phyloP scores from a whole-genome alignment of 2,888 invertebrate species.

The Drymonia ruficornis region DNA sequence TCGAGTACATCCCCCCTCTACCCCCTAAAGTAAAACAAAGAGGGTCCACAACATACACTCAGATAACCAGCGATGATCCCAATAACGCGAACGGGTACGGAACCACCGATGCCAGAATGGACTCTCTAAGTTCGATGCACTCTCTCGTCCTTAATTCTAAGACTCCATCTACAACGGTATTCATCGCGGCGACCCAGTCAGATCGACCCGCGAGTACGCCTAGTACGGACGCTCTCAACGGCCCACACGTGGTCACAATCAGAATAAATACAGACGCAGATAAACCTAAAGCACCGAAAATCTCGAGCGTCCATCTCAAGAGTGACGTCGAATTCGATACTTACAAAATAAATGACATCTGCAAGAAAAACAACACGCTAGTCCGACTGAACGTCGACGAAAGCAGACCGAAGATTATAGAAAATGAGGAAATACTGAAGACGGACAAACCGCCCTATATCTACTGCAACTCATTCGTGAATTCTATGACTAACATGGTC shows the following conservation, averaged over 20 bases:
- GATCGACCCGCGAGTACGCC: conserved; percentile 76
- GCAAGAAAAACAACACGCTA: conserved; percentile 81
- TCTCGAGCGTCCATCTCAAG: conserved; percentile 79
- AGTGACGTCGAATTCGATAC: conserved; percentile 75
- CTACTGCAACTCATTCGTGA: conserved; percentile 86
- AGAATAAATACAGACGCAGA: conserved; percentile 87
- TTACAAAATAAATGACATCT: conserved; percentile 67
- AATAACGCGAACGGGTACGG: conserved; percentile 65
- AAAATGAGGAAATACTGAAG: conserved; percentile 76
- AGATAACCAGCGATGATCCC: conserved; percentile 67
- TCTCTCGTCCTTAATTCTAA: conserved; percentile 84
- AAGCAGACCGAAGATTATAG: conserved; percentile 75
- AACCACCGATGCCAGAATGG: conserved; percentile 61
- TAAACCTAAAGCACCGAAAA: conserved; percentile 77
- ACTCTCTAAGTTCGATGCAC: conserved; percentile 82
- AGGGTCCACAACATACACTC: conserved; percentile 76
- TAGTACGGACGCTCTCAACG: conserved; percentile 74
- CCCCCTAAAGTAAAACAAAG: conserved; percentile 83
- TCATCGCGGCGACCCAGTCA: conserved; percentile 81
- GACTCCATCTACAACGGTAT: conserved; percentile 82
- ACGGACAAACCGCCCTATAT: conserved; percentile 83
- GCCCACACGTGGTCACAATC: conserved; percentile 88
- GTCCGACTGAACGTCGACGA: conserved; percentile 86
- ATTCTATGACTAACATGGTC: conserved; percentile 81
- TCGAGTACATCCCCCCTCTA: conserved; percentile 82